A percentile compares a stretch with the other conserved stretches of the same genome.
Evolutionary conservation across 2,888 invertebrate species (phyloP).

Genomic region (Punctoribates punctum): DNA sequence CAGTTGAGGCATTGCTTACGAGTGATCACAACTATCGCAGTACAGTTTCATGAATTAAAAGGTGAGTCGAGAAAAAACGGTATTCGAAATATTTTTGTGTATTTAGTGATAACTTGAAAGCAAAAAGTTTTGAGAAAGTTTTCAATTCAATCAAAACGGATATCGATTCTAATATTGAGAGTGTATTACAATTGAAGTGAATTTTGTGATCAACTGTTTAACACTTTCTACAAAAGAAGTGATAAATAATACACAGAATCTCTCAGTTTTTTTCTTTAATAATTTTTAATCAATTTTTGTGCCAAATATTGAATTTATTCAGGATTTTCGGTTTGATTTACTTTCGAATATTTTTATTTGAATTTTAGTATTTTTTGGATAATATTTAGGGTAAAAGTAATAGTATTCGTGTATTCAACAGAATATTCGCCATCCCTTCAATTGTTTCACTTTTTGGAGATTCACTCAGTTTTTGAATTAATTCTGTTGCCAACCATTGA

Average conservation of each 20-base stretch:
- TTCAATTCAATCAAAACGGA: not conserved
- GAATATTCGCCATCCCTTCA: too few relatives aligned
- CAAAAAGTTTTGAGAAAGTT: conserved; percentile 13
- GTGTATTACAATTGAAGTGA: conserved; percentile 25
- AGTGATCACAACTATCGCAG: conserved; percentile 9
- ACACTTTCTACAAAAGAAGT: not conserved
- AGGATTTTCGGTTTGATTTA: not conserved
- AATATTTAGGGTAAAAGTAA: not conserved
- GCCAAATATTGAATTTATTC: not conserved
- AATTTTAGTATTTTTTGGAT: not conserved
- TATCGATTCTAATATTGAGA: not conserved
- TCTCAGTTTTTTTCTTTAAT: not conserved
- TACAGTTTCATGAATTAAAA: conserved; percentile 28
- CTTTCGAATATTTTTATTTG: not conserved
- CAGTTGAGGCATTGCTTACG: conserved; percentile 18
- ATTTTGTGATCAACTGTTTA: not conserved
- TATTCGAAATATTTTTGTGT: not conserved
- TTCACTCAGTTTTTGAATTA: too few relatives aligned
- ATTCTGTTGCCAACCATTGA: not conserved
- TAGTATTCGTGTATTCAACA: not conserved
- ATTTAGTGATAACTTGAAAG: too few relatives aligned
- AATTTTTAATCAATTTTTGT: not conserved
- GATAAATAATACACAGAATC: not conserved
- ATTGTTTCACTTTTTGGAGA: too few relatives aligned
- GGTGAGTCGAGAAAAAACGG: conserved; percentile 16